phyloP scores from a whole-genome alignment of 2,113 vertebrate genomes.

The Rhinoptilus africanus region DNA sequence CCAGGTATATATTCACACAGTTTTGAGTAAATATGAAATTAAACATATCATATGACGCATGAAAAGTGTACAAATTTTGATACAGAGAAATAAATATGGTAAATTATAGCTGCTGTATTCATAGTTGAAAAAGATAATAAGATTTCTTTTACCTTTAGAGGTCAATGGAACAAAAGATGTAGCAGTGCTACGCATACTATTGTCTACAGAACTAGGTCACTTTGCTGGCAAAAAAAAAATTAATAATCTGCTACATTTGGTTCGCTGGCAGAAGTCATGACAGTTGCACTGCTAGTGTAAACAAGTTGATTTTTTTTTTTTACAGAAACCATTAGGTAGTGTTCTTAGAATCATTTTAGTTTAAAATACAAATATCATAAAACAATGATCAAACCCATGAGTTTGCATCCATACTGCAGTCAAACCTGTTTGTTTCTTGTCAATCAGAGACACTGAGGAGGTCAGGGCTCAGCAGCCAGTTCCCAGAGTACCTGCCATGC shows the following conservation, averaged over 20 bases:
- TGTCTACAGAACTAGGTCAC: background rate
- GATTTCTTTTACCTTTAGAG: background rate
- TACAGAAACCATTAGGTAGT: fast-evolving
- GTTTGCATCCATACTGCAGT: background rate
- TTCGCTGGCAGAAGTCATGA: background rate
- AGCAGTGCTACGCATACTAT: background rate
- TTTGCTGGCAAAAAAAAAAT: background rate
- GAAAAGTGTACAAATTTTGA: background rate
- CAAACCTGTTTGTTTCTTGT: background rate
- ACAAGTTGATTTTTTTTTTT: background rate
- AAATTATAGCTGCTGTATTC: background rate
- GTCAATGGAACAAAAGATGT: background rate
- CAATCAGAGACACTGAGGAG: background rate
- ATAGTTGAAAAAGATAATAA: background rate
- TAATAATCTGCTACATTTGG: background rate
- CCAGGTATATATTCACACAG: background rate
- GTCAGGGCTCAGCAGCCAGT: background rate
- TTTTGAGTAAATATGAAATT: background rate
- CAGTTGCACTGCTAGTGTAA: background rate
- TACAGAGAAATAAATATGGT: background rate
- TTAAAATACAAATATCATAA: background rate
- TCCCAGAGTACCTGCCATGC: background rate
- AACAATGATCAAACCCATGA: background rate
- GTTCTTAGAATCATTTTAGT: background rate
- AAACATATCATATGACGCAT: background rate